phyloP scores from a whole-genome alignment of 2,113 vertebrate species.

The Colaptes auratus region DNA sequence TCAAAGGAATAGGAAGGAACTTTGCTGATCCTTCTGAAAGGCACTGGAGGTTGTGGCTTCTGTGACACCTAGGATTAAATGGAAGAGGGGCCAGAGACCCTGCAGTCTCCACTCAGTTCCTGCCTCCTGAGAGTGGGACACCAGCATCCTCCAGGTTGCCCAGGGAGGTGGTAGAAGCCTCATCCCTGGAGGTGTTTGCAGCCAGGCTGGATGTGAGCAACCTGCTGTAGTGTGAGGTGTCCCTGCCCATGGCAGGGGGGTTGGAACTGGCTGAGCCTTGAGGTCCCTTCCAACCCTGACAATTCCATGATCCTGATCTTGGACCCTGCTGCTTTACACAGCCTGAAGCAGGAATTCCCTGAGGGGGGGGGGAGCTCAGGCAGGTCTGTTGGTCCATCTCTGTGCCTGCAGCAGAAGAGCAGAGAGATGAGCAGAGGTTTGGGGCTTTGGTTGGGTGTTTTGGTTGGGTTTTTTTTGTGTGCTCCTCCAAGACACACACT shows the following conservation, averaged over 20 bases:
- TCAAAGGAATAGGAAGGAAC: background rate
- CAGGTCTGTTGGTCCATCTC: background rate
- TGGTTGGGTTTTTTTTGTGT: background rate
- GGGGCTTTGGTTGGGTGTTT: background rate
- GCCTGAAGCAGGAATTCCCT: background rate
- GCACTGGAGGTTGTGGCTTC: background rate
- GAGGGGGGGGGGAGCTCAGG: background rate
- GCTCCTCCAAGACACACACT: background rate
- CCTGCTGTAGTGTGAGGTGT: no score
- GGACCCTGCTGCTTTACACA: background rate
- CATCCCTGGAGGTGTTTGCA: no score
- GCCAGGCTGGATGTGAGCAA: no score
- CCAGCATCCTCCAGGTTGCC: background rate
- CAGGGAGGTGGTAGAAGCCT: no score
- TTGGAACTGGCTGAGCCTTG: no score
- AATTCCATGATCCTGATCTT: no score
- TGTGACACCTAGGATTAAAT: background rate
- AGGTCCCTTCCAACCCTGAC: no score
- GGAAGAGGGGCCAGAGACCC: background rate
- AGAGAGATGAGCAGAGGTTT: background rate
- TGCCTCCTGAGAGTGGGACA: background rate
- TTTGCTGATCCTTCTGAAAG: background rate
- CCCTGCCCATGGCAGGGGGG: no score
- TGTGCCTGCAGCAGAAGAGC: background rate
- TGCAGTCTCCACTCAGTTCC: background rate